phyloP scores from a whole-genome alignment of 2,888 invertebrate species.

The Sphinx pinastri region DNA sequence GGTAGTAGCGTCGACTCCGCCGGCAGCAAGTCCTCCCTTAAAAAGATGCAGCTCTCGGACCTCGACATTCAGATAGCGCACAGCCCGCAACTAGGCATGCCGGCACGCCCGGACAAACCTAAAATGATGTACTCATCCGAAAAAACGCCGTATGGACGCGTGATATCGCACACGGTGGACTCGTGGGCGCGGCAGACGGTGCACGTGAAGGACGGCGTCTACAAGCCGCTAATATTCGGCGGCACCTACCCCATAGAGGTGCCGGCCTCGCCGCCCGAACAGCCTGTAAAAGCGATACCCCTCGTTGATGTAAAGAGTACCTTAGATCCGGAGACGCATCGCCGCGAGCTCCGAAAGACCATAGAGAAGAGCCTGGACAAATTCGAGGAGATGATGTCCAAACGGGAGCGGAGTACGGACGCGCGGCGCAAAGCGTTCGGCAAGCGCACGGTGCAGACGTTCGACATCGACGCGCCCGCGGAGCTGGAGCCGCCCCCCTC shows the following conservation, averaged over 20 bases:
- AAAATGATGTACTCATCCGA: slow-evolving; percentile 10
- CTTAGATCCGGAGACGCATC: slow-evolving; percentile 40
- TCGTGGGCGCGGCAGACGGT: slow-evolving; percentile 83
- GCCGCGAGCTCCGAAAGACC: slow-evolving; percentile 57
- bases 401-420: slow-evolving; percentile 40
- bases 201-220: slow-evolving; percentile 57
- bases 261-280: slow-evolving; percentile 72
- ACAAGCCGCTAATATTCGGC: slow-evolving; percentile 90
- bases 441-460: slow-evolving; percentile 42
- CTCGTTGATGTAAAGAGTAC: slow-evolving; percentile 28
- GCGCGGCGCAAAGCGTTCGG: slow-evolving; percentile 6
- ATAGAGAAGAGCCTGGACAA: slow-evolving; percentile 79
- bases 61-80: slow-evolving; percentile 58
- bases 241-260: slow-evolving; percentile 94
- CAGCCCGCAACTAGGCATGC: slow-evolving; percentile 42
- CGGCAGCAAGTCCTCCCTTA: slow-evolving; percentile 33
- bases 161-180: slow-evolving; percentile 86
- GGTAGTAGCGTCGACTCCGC: slow-evolving; percentile 30
- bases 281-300: slow-evolving; percentile 20
- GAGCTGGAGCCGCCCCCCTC: slow-evolving; percentile 33
- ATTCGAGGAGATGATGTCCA: slow-evolving; percentile 68
- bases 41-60: slow-evolving; percentile 46
- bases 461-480: slow-evolving; percentile 47
- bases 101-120: background rate
- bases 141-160: slow-evolving; percentile 62